Conservation (phyloP, 2,797 vertebrate species). For the Emys orbicularis region DNA sequence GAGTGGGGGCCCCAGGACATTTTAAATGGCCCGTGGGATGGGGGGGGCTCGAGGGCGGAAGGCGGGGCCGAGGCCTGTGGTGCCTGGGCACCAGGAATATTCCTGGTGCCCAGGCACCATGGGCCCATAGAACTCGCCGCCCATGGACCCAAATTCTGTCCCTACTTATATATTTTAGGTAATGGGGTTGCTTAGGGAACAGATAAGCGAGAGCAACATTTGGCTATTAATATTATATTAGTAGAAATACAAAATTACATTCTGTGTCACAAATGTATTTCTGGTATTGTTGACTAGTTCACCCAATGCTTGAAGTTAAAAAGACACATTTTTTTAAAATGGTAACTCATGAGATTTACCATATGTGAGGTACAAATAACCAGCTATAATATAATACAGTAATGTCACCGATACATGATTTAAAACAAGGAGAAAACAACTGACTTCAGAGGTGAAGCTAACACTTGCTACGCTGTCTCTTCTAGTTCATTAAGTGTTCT, state of each 20-base stretch:
- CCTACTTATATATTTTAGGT: neutral
- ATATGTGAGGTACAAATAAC: constrained; percentile 59
- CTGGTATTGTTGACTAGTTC: constrained; percentile 55
- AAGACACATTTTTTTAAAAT: constrained; percentile 60
- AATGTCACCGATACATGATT: constrained; percentile 39
- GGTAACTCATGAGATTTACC: constrained; percentile 56
- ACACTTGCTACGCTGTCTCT: constrained; percentile 18
- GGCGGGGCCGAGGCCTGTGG: too few species aligned
- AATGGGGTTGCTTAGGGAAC: constrained; percentile 16
- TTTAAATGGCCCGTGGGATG: too few species aligned
- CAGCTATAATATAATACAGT: constrained; percentile 29
- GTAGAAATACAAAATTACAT: constrained; percentile 19
- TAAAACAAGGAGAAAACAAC: constrained; percentile 50
- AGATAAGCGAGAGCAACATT: neutral
- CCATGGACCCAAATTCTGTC: neutral
- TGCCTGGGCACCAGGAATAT: too few species aligned
- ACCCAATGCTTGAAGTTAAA: constrained; percentile 47
- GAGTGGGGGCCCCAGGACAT: too few species aligned
- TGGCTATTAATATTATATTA: neutral
- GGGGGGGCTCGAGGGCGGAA: fast-evolving
- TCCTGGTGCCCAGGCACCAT: too few species aligned
- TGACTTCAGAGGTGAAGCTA: constrained; percentile 50
- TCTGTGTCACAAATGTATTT: constrained; percentile 31
- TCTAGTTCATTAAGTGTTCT: constrained; percentile 35
- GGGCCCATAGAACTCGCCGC: too few species aligned